phyloP scores from a whole-genome alignment of 2,113 vertebrate species.

The Melanerpes formicivorus region DNA sequence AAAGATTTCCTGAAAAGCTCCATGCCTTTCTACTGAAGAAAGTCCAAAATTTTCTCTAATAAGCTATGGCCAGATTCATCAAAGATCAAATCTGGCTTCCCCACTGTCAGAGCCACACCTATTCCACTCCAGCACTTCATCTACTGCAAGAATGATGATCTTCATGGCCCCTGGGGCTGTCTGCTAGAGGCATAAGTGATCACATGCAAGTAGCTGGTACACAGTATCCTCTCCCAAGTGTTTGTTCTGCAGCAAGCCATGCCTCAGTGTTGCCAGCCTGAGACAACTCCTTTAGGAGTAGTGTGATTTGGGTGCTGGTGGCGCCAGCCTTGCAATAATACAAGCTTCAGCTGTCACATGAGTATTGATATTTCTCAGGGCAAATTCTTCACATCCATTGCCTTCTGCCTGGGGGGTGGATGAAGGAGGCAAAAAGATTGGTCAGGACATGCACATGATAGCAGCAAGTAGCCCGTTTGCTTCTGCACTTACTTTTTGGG shows the following conservation, averaged over 20 bases:
- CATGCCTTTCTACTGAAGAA: neutral
- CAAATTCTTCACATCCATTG: neutral
- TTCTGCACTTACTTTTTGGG: neutral
- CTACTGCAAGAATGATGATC: accelerated
- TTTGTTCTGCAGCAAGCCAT: neutral
- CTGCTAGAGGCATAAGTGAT: neutral
- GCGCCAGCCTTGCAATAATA: neutral
- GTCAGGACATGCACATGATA: accelerated
- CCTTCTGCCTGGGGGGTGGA: neutral
- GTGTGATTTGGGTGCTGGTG: neutral
- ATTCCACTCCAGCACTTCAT: neutral
- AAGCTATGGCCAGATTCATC: neutral
- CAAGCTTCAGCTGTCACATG: accelerated
- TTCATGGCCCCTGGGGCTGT: neutral
- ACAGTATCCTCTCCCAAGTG: neutral
- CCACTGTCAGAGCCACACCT: neutral
- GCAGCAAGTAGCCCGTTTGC: neutral
- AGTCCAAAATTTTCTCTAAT: neutral
- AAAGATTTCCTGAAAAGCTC: neutral
- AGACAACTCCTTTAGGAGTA: neutral
- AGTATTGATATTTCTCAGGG: neutral
- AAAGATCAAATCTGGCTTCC: neutral
- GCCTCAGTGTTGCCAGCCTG: neutral
- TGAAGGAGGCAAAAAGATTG: neutral
- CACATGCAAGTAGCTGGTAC: accelerated